Evolutionary conservation across 2,113 vertebrate genomes (phyloP).

Genomic region (Takifugu bimaculatus): DNA sequence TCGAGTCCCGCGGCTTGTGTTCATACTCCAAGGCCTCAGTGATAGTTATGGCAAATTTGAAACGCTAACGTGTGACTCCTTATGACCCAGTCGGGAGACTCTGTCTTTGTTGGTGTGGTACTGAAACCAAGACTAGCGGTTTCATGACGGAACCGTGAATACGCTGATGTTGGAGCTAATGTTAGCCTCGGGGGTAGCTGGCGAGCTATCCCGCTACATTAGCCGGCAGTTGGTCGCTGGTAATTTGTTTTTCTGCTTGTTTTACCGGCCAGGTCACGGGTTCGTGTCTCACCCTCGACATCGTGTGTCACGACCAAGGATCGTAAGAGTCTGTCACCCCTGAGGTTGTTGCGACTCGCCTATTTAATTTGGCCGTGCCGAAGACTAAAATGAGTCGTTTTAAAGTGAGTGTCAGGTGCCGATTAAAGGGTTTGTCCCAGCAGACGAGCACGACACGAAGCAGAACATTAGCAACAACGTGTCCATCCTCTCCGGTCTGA

Average conservation of each 20-base stretch:
- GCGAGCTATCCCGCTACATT: slow-evolving; percentile 17
- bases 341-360: background rate
- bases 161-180: slow-evolving; percentile 3
- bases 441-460: too few species aligned
- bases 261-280: background rate
- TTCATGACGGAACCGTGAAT: background rate
- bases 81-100: accelerated
- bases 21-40: slow-evolving; percentile 31
- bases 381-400: background rate
- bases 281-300: background rate
- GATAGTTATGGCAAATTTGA: accelerated
- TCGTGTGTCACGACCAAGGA: background rate
- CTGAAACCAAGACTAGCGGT: background rate
- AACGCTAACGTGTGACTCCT: background rate
- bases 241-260: background rate
- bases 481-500: too few species aligned
- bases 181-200: slow-evolving; percentile 12
- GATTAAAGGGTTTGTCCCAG: too few species aligned
- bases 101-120: accelerated
- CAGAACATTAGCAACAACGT: too few species aligned
- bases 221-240: background rate
- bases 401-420: background rate
- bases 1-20: slow-evolving; percentile 53
- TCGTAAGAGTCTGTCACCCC: too few species aligned
- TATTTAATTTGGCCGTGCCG: background rate